phyloP scores from a whole-genome alignment of 2,113 vertebrate species.

The Rana temporaria region DNA sequence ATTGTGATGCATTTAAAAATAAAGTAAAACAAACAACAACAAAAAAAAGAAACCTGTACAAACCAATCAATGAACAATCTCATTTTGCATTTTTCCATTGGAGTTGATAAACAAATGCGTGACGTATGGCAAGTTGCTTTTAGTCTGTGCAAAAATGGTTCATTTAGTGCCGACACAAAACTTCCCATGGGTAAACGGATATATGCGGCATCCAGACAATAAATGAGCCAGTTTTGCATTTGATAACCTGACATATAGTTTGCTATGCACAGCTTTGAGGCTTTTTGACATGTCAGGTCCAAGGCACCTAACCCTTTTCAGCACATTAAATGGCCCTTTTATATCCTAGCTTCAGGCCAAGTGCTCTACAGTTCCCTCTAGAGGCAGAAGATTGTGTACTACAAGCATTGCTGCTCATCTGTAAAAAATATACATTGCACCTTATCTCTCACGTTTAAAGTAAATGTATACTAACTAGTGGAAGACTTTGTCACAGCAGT shows the following conservation, averaged over 20 bases:
- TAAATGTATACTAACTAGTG: slow-evolving; percentile 36
- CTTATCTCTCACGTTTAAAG: background rate
- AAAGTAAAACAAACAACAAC: background rate
- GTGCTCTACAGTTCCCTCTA: background rate
- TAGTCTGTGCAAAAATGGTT: slow-evolving; percentile 24
- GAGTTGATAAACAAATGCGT: slow-evolving; percentile 11
- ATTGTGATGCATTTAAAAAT: slow-evolving; percentile 26
- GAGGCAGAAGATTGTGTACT: slow-evolving; percentile 5
- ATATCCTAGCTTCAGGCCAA: slow-evolving; percentile 5
- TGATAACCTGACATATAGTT: slow-evolving; percentile 47
- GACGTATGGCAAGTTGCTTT: slow-evolving; percentile 34
- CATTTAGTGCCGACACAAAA: slow-evolving; percentile 9
- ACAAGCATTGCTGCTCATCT: background rate
- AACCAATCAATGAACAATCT: slow-evolving; percentile 10
- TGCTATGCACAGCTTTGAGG: slow-evolving; percentile 49
- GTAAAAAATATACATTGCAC: slow-evolving; percentile 6
- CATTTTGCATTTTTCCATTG: slow-evolving; percentile 34
- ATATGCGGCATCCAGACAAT: slow-evolving; percentile 9
- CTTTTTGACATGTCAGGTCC: slow-evolving; percentile 56
- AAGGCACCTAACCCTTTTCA: slow-evolving; percentile 52
- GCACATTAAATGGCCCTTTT: slow-evolving; percentile 13
- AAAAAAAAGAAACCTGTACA: slow-evolving; percentile 46
- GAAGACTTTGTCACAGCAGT: slow-evolving; percentile 53
- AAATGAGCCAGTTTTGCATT: slow-evolving; percentile 41
- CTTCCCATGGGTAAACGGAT: background rate